Evolutionary conservation across 2,888 invertebrate species (phyloP).

Genomic region (Chaetoderma sp.): DNA sequence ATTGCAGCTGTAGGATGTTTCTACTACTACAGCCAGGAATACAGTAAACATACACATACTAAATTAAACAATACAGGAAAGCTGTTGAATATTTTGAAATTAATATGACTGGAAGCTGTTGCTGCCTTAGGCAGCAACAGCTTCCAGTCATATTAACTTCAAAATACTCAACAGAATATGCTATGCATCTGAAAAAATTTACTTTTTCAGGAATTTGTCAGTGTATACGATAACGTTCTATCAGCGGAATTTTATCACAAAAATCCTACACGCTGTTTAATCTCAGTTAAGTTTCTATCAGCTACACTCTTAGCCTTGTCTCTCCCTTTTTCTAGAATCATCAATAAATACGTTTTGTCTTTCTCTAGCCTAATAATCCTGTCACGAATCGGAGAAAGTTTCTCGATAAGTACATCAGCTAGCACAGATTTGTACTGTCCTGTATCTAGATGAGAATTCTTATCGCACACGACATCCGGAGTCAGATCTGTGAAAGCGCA

Average conservation of each 20-base stretch:
- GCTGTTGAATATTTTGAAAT: too few species aligned
- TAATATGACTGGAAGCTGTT: too few species aligned
- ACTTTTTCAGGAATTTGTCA: too few species aligned
- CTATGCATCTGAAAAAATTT: too few species aligned
- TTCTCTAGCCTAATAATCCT: slow-evolving; percentile 74
- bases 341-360: slow-evolving; percentile 76
- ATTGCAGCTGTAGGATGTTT: too few species aligned
- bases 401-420: slow-evolving; percentile 80
- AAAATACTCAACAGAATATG: too few species aligned
- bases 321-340: slow-evolving; percentile 76
- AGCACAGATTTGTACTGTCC: slow-evolving; percentile 82
- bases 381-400: slow-evolving; percentile 79
- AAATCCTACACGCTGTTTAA: slow-evolving; percentile 76
- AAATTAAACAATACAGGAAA: too few species aligned
- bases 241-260: slow-evolving; percentile 33
- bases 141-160: too few species aligned
- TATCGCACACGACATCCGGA: slow-evolving; percentile 78
- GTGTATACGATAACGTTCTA: too few species aligned
- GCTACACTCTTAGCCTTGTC: slow-evolving; percentile 77
- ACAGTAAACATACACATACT: too few species aligned
- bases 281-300: slow-evolving; percentile 76
- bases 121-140: too few species aligned
- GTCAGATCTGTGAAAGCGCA: slow-evolving; percentile 79
- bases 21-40: too few species aligned
- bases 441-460: slow-evolving; percentile 79